Conservation (phyloP, 2,113 vertebrate genomes). For the Leiothrix lutea region DNA sequence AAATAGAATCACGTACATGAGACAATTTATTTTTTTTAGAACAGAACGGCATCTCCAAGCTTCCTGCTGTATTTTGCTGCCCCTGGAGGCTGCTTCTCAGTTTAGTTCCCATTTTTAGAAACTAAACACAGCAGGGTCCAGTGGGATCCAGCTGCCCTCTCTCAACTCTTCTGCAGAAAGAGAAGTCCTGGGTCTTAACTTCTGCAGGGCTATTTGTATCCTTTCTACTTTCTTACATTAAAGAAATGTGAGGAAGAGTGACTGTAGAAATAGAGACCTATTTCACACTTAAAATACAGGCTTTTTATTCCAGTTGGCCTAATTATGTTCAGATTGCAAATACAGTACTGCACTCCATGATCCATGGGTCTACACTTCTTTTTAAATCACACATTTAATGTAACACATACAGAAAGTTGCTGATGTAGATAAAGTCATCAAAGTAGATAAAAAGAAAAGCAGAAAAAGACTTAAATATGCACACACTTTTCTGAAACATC, state of each 20-base stretch:
- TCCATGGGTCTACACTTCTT: background rate
- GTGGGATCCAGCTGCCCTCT: conserved; percentile 65
- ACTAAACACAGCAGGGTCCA: conserved; percentile 56
- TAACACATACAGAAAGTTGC: background rate
- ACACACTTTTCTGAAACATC: background rate
- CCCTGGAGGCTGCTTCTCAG: conserved; percentile 30
- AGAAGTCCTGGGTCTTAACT: background rate
- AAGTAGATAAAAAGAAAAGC: background rate
- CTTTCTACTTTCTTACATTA: background rate
- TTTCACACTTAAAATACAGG: background rate
- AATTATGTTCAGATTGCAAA: background rate
- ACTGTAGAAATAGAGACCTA: background rate
- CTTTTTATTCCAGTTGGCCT: background rate
- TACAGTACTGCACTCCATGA: accelerated
- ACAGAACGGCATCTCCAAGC: background rate
- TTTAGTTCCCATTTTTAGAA: conserved; percentile 61
- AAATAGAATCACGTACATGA: conserved; percentile 16
- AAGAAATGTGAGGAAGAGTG: background rate
- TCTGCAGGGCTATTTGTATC: background rate
- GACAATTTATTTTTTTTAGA: conserved; percentile 28
- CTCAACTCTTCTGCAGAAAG: conserved; percentile 14
- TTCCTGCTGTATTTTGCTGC: conserved; percentile 64
- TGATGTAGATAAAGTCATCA: background rate
- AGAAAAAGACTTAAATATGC: background rate
- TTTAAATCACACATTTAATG: background rate